Base-by-base conservation (phyloP, 2,888 invertebrate genomes). In the Biston betularia region DNA sequence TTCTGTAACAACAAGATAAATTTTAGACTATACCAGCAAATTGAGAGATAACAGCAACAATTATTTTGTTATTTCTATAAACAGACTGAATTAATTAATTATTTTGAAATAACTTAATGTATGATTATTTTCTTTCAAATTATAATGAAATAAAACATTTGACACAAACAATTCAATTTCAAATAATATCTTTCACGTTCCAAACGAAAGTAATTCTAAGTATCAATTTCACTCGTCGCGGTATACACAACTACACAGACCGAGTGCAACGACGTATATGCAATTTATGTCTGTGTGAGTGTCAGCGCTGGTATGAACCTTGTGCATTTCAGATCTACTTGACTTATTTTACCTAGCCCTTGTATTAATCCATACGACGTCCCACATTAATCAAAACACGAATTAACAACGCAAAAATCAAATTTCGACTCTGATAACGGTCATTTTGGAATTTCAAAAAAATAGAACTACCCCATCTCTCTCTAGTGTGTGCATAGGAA, bases 231-330 rank as follows among this genome's bases (percentile, higher is more conserved):
- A 35, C n/a, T 70, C 54, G 78, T 77, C 86, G 84, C 76, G 62
- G 78, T 89, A 86, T 69, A 75, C 74, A 81, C 85, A 75, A 85
- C 85, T 80, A 93, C 92, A 87, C 62, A 64, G 75, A 77, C 76
- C 84, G 75, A 88, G 74, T 92, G 93, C 93, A 93, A 70, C 82
- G 82, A 81, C 81, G 86, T 87, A 80, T 73, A 82, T 82, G 85
- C 79, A 80, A 62, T 48, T 55, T 35, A 68, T 67, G 57, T 8
- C 66, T 76, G 90, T 92, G 89, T 88, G 92, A 66, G 88, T 87
- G 83, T 80, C 79, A 87, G 84, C 83, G 89, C 87, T 87, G 83
- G 88, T 89, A 89, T 83, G 85, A 89, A 91, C 91, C 91, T 90
- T 86, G 88, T 85, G 80, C 84, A 88, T 88, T 92, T 92, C 81